Conservation (phyloP, 2,797 vertebrate species). For the Schizopygopsis pylzovi region DNA sequence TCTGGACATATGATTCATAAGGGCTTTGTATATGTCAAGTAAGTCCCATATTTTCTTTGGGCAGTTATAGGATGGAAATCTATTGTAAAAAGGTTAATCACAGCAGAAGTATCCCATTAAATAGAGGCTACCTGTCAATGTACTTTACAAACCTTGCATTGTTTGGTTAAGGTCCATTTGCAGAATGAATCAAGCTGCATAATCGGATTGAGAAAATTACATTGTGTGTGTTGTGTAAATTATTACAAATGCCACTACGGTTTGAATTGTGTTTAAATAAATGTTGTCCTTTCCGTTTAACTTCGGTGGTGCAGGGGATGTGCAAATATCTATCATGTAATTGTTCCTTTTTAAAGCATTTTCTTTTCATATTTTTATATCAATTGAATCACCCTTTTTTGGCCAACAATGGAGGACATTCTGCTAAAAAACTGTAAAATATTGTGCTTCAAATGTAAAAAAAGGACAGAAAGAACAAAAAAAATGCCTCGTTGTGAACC, state of each 20-base stretch:
- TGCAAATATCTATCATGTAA: conserved; percentile 53
- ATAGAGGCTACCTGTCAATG: conserved; percentile 25
- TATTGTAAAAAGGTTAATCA: conserved; percentile 35
- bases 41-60: conserved; percentile 34
- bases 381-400: conserved; percentile 46
- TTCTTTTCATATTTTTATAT: conserved; percentile 58
- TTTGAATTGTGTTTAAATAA: conserved; percentile 42
- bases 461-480: background rate
- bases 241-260: conserved; percentile 30
- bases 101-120: conserved; percentile 19
- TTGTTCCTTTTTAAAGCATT: conserved; percentile 55
- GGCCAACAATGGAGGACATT: conserved; percentile 47
- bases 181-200: conserved; percentile 18
- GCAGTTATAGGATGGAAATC: conserved; percentile 22
- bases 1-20: conserved; percentile 56
- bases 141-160: conserved; percentile 13
- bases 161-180: background rate
- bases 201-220: conserved; percentile 16
- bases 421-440: conserved; percentile 54
- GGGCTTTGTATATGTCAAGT: conserved; percentile 61
- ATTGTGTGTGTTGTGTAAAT: conserved; percentile 24
- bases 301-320: conserved; percentile 52
- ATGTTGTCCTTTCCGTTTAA: conserved; percentile 56
- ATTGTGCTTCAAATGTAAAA: conserved; percentile 55
- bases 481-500: conserved; percentile 55